Evolutionary conservation across 1,140 invertebrate species (phyloP), one percentile per base, ranked within the genome.

Genomic region (Drosophila pseudoananassae): DNA sequence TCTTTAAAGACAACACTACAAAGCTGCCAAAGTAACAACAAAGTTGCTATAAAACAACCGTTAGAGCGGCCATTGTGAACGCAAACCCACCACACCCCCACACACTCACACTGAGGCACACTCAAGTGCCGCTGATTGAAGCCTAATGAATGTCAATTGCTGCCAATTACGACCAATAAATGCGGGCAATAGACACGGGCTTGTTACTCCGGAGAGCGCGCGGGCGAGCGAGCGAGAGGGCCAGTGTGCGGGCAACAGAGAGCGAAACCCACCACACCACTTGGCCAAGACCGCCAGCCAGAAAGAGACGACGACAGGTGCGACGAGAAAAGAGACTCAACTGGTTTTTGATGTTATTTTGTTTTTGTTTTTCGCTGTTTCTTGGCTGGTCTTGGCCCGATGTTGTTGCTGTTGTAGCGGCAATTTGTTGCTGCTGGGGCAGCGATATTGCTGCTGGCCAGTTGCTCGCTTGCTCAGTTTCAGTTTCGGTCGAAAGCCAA

Each of bases 71-170:
- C 71, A 74, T 74, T 74, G 71, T 36, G 45, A 51, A 49, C 15
- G 1, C 2, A 50, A 76, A 69, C 31, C 60, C 73, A 76, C 73
- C 73, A 76, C 71, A 52, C 46, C 2, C 23, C 12, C 29, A 15
- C 23, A 17, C 45, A 29, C 8, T 10, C 23, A 25, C 23, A 5
- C 25, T 25, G 17, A 20, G 20, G 23, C 27, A 29, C 31, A 31
- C 31, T 36, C 25, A n/a, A 45, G 49, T 45, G 46, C 43, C 46
- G 65, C 55, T 88, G 77, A 89, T 90, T 84, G 83, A 84, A 90
- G 81, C 68, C 83, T 91, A 90, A 91, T 91, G 81, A 91, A 91
- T 90, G 84, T 91, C 89, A 91, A 91, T 91, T 85, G 89, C 80
- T 82, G 85, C 78, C 84, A 91, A 91, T 91, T 91, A 91, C 71